Base-by-base conservation (phyloP, 2,113 vertebrate species). In the Pterocles orientalis region DNA sequence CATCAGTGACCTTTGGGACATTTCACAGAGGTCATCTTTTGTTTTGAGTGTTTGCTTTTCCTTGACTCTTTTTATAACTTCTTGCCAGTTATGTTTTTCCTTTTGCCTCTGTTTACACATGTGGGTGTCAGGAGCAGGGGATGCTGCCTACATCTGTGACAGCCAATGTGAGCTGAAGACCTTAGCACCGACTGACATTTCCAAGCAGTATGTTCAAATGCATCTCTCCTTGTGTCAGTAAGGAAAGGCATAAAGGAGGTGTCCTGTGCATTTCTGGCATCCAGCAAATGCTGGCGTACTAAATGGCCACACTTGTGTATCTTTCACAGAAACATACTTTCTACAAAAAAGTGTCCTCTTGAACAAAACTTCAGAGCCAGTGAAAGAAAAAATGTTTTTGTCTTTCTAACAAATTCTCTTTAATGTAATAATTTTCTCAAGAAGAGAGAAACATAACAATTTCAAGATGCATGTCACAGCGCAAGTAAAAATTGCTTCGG, bases 141-240 rank as follows among this genome's bases (percentile, higher is more conserved):
- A 34, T 14, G 2, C 33, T 71, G 43, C 23, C 39, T 20, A 2
- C 0, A 0, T 23, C 47, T 29, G 28, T 54, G 53, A 9, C 43
- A 47, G 48, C 8, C 62, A 51, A 6, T 0, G 0, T n/a, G 14
- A 70, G 5, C 57, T 53, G 18, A 70, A 64, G 45, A 36, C 23
- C 17, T n/a, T 21, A 50, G 8, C 10, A 47, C 10, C 9, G 31
- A 4, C 16, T 1, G 2, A 24, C 10, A 56, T 75, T 90, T 90
- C 62, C 62, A 88, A 48, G 20, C 8, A 41, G 9, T n/a, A 2
- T 41, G 5, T 47, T 45, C 41, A 62, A 76, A 66, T 9, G 21
- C 4, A 6, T 28, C 4, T 4, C 3, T 68, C 11, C 12, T 34
- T 9, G 3, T 33, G 23, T 50, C 43, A 28, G 11, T 45, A 54